Evolutionary conservation across 2,888 invertebrate genomes (phyloP), one percentile per base, ranked within the genome.

Genomic region (Epistrophe eligans): DNA sequence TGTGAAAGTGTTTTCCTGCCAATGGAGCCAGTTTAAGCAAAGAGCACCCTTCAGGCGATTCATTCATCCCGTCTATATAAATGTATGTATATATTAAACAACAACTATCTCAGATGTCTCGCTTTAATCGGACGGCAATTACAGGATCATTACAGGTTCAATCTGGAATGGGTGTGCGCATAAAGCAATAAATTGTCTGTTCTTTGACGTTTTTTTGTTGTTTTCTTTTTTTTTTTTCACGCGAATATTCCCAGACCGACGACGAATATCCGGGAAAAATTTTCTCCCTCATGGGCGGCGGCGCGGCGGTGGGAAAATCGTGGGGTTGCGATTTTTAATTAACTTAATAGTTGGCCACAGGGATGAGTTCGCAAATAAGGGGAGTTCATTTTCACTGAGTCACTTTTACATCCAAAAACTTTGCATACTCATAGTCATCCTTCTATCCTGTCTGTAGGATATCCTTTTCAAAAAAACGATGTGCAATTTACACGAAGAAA

Each of bases 51-150:
- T 55, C 62, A n/a, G 76, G 45, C 55, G 7, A 43, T 15, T 28
- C 45, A 50, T 55, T 28, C 45, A 50, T 55, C n/a, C 35, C 35
- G 11, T 71, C 5, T 19, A 28, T 55, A 28, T 17, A 48, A 2
- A 24, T 17, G 9, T 17, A 48, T 17, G 9, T 17, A 8, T 15
- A 32, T 24, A 55, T 15, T 45, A 24, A 28, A 43, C 32, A 32
- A 28, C 52, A 71, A 74, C 73, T 79, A 87, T 81, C 81, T 72
- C 73, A 57, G 81, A 77, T 87, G 79, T 87, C 87, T 79, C 79
- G 71, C 76, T 79, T 79, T 83, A 87, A 87, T 87, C 87, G 87
- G 79, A 83, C 71, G 77, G 82, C 87, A 87, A 87, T 87, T 83
- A 87, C 79, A 76, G 83, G 83, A 83, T 87, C 87, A 87, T 87